Conservation (phyloP, 2,113 vertebrate genomes). For the Steatornis caripensis region DNA sequence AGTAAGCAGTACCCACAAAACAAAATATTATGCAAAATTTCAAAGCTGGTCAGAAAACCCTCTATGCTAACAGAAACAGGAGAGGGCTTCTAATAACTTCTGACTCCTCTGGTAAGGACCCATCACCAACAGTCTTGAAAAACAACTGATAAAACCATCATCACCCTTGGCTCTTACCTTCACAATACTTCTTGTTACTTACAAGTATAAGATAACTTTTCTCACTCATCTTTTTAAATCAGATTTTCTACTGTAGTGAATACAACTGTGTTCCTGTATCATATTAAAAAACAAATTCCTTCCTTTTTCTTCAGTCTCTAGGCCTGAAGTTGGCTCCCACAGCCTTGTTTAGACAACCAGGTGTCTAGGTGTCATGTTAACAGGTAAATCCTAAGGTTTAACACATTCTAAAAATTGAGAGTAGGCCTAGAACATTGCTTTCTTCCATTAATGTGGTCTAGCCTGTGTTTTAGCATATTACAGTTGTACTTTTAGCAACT, state of each 20-base stretch:
- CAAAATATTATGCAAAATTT: not conserved
- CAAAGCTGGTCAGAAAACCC: not conserved
- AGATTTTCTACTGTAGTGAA: not conserved
- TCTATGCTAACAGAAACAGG: not conserved
- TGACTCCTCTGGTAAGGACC: not conserved
- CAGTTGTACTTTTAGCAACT: not conserved
- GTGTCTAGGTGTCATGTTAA: not conserved
- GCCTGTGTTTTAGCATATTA: not conserved
- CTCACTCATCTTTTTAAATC: not conserved
- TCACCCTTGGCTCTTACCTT: not conserved
- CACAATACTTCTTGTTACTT: not conserved
- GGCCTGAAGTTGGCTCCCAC: not conserved
- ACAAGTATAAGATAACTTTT: not conserved
- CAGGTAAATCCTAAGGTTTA: not conserved
- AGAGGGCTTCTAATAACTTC: not conserved
- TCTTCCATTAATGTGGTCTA: not conserved
- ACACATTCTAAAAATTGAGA: not conserved
- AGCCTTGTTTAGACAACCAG: not conserved
- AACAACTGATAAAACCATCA: not conserved
- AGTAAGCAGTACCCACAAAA: not conserved
- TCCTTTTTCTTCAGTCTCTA: not conserved
- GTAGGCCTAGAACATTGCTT: not conserved
- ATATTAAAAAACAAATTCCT: not conserved
- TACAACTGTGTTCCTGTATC: not conserved
- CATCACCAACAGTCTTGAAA: not conserved